phyloP scores from a whole-genome alignment of 2,797 vertebrate species.

The Chrysocyon brachyurus region DNA sequence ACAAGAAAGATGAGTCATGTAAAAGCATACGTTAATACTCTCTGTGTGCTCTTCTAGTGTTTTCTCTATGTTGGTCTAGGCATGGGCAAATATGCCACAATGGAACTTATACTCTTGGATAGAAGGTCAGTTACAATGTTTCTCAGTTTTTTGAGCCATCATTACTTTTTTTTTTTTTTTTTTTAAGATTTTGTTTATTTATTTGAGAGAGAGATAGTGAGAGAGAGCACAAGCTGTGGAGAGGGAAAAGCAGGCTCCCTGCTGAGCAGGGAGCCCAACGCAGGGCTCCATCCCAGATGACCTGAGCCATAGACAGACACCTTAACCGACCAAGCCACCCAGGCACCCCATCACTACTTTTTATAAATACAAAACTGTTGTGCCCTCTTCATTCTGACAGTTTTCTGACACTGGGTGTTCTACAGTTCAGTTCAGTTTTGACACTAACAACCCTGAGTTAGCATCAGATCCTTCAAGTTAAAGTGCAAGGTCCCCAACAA shows the following conservation, averaged over 20 bases:
- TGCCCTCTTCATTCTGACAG: not conserved
- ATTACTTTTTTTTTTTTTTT: not conserved
- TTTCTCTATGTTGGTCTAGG: not conserved
- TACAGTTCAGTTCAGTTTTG: not conserved
- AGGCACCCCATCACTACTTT: not conserved
- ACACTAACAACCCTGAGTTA: not conserved
- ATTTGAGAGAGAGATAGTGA: too few relatives aligned
- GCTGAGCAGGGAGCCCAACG: too few relatives aligned
- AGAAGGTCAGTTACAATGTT: not conserved
- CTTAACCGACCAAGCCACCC: too few relatives aligned
- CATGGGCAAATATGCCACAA: not conserved
- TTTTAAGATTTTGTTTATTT: too few relatives aligned
- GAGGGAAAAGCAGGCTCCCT: too few relatives aligned
- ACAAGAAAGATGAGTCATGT: not conserved
- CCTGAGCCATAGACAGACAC: too few relatives aligned
- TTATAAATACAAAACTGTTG: slow-evolving; percentile 21
- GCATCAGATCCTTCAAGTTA: not conserved
- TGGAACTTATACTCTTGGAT: not conserved
- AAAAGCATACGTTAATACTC: not conserved
- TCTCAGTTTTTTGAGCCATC: slow-evolving; percentile 52
- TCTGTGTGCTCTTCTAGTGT: not conserved
- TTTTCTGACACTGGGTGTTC: not conserved
- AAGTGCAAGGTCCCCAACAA: not conserved
- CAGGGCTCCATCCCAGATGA: too few relatives aligned
- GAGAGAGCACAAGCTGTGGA: too few relatives aligned